A percentile compares a stretch with the other conserved stretches of the same genome.
phyloP scores from a whole-genome alignment of 2,113 vertebrate species.

The Ptychochromis oligacanthus region DNA sequence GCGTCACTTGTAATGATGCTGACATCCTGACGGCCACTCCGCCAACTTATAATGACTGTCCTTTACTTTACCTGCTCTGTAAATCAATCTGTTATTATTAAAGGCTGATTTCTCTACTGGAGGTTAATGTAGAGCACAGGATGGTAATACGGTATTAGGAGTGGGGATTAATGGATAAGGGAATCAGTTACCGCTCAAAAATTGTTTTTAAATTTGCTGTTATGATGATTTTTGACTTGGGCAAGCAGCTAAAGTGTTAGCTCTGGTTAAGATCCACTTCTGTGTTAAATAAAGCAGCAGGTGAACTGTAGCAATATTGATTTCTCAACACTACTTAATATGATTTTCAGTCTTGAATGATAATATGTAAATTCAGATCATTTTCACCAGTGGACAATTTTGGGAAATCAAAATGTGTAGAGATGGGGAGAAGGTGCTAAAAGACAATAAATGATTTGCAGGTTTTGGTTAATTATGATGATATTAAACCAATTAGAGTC shows the following conservation, averaged over 20 bases:
- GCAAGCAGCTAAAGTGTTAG: conserved; percentile 20
- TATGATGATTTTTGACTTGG: not conserved
- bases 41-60: conserved; percentile 62
- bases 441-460: not conserved
- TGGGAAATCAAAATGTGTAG: not conserved
- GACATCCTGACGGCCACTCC: conserved; percentile 83
- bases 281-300: conserved; percentile 43
- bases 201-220: not conserved
- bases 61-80: conserved; percentile 64
- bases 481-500: no score
- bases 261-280: conserved; percentile 36
- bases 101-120: not conserved
- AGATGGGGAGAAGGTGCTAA: not conserved
- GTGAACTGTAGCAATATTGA: not conserved
- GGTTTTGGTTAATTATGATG: not conserved
- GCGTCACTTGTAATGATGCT: conserved; percentile 84
- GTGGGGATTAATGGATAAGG: not conserved
- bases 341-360: conserved; percentile 8
- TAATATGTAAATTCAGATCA: not conserved
- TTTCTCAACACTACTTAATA: not conserved
- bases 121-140: conserved; percentile 33
- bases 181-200: conserved; percentile 3
- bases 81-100: conserved; percentile 67
- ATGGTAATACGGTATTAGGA: conserved; percentile 32
- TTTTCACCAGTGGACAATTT: not conserved